These are phyloP conservation scores for Oscheius sp. DNA, from an alignment of 2,888 invertebrate genomes.

Conservation along the genomic window DNA sequence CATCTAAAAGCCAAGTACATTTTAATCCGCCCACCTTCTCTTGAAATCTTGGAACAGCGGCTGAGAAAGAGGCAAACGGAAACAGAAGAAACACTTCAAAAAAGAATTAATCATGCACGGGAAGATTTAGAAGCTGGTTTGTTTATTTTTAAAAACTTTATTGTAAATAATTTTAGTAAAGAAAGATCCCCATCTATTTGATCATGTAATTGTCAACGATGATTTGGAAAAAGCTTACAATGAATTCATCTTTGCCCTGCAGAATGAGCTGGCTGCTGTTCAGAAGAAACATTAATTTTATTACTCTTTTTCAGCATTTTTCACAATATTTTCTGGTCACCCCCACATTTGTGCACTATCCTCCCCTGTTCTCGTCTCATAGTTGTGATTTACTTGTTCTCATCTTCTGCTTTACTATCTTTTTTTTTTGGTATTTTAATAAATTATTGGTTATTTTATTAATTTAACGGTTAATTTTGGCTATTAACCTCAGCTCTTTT, in stretches of 20 bases:
- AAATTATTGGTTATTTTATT: neutral
- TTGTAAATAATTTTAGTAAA: constrained; percentile 57
- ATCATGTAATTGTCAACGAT: constrained; percentile 86
- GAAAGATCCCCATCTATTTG: constrained; percentile 83
- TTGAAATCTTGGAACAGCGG: constrained; percentile 68
- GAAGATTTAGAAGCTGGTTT: constrained; percentile 87
- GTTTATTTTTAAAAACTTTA: neutral
- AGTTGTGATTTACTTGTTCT: constrained; percentile 24
- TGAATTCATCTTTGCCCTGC: constrained; percentile 74
- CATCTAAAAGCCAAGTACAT: constrained; percentile 86
- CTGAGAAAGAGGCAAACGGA: constrained; percentile 86
- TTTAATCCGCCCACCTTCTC: constrained; percentile 87
- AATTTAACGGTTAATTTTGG: neutral
- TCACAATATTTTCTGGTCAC: constrained; percentile 29
- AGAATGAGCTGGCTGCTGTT: constrained; percentile 55
- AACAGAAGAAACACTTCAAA: constrained; percentile 85
- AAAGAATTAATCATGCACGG: constrained; percentile 83
- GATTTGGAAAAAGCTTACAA: constrained; percentile 84
- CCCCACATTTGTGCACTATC: constrained; percentile 11
- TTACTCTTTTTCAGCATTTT: constrained; percentile 30
- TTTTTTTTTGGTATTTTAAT: neutral
- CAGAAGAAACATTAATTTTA: constrained; percentile 31
- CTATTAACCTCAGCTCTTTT: neutral
- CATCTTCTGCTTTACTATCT: neutral
- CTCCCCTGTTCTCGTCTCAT: neutral